Base-by-base conservation (phyloP, 2,113 vertebrate genomes). In the Cranoglanis bouderius region DNA sequence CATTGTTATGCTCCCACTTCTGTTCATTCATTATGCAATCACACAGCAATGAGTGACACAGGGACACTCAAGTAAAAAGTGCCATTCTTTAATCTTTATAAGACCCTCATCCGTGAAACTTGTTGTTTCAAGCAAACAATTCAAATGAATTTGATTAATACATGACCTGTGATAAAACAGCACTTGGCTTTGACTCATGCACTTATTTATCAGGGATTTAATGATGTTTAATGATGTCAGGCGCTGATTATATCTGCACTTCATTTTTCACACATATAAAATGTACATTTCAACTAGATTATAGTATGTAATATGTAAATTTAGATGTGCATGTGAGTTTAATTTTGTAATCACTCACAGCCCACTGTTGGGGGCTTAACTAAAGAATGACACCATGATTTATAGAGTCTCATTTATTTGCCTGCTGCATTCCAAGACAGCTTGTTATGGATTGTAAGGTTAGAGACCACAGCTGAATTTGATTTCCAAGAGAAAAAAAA, bases 281-380 rank as follows among this genome's bases (percentile, higher is more conserved):
- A 46, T 63, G 4, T 85, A 49, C 67, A 59, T 61, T 61, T 77
- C 9, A 2, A 86, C 26, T 63, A 10, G 53, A 55, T 63, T 81
- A 82, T 57, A 21, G 61, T 40, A 51, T 82, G 24, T 49, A 32
- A 67, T 51, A 51, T 78, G 26, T 65, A 32, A 1, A 80, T 53
- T 4, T 77, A 40, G 26, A 26, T 72, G 49, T 63, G 84, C 59
- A 84, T 90, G 82, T 78, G 89, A 85, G 38, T 91, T 84, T 92
- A 87, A 93, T 93, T 87, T 82, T 8, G 6, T 40, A 35, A 82
- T 70, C 19, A 38, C 24, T 55, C 70, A 70, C 24, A 9, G 87
- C 29, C 29, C 7, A 38, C 63, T 83, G 51, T 57, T 46, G 86
- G 46, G 19, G 38, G 51, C 16, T 82, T 83, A 57, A 88, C 80